Percentiles rank a stretch among this genome's conserved stretches.
These are phyloP conservation scores for Morpho achilles DNA, from an alignment of 2,888 invertebrate species.

Conservation along the genomic window DNA sequence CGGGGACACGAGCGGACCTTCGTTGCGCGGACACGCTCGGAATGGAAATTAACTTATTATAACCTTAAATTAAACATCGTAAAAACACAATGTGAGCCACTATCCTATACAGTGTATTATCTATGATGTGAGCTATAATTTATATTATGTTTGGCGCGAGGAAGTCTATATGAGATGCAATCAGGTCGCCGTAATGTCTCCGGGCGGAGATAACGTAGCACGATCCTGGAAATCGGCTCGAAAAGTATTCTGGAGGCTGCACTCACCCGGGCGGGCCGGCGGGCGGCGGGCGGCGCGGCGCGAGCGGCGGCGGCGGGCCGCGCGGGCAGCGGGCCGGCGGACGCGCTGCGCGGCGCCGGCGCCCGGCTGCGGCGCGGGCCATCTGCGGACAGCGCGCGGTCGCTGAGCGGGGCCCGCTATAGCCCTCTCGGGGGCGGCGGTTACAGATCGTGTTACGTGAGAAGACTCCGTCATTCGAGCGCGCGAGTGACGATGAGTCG, in stretches of 20 bases:
- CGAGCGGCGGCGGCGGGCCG: background rate
- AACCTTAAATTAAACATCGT: slow-evolving; percentile 15
- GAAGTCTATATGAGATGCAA: no score
- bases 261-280: slow-evolving; percentile 14
- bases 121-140: background rate
- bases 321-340: slow-evolving; percentile 14
- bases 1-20: no score
- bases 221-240: no score
- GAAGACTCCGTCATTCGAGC: no score
- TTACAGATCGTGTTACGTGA: no score
- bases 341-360: slow-evolving; percentile 29
- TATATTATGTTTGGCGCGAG: background rate
- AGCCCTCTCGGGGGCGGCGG: no score
- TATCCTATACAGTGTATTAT: no score
- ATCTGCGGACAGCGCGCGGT: slow-evolving; percentile 29
- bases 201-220: no score
- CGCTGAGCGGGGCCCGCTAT: no score
- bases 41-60: slow-evolving; percentile 18
- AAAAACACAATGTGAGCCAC: slow-evolving; percentile 6
- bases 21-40: background rate
- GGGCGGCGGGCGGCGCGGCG: slow-evolving; percentile 10
- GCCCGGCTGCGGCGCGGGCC: slow-evolving; percentile 41
- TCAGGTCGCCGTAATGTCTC: no score
- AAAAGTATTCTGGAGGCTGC: no score
- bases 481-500: no score